Base-by-base conservation (phyloP, 2,113 vertebrate species). In the Glaucidium brasilianum region DNA sequence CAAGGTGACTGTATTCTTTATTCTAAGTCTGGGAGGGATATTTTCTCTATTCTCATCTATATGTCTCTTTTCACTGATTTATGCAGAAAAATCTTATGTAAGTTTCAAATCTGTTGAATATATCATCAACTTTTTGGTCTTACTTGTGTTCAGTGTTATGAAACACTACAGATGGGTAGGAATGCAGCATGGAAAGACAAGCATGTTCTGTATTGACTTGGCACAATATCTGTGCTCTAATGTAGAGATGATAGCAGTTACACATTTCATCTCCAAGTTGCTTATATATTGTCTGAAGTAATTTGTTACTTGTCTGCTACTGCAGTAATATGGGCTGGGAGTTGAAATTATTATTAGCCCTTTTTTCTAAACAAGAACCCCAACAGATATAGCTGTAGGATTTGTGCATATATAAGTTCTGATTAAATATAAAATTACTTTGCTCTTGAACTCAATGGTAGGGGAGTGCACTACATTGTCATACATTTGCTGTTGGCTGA, bases 1-100 rank as follows among this genome's bases (percentile, higher is more conserved):
- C 73, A 97, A 98, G 97, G 95, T 99, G 97, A 78, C 86, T 98
- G 73, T 35, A 32, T 79, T 95, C 69, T 32, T 93, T 81, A 64
- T 67, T 87, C 12, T 25, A 66, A 71, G 14, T 58, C 49, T 37
- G 43, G 66, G 69, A 75, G 81, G 53, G 68, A 17, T 63, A 30
- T 80, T 92, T 92, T 78, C 52, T 81, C 7, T 74, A 0, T 85
- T 90, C 47, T 77, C 11, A n/a, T 86, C 23, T 84, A 0, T 66
- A 13, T 35, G 43, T 86, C 93, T 23, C 64, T 92, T 93, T 93
- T 89, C 60, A 68, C 39, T 47, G 49, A 71, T 94, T 52, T 75
- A 34, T 92, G 52, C 55, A 85, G 73, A 39, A 87, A 84, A 91
- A 67, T 77, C 47, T 87, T 92, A 84, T 1, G 0, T 86, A 92